Percentiles rank a stretch among this genome's conserved stretches.
phyloP scores from a whole-genome alignment of 2,797 vertebrate genomes.

The Odontamblyopus rebecca region DNA sequence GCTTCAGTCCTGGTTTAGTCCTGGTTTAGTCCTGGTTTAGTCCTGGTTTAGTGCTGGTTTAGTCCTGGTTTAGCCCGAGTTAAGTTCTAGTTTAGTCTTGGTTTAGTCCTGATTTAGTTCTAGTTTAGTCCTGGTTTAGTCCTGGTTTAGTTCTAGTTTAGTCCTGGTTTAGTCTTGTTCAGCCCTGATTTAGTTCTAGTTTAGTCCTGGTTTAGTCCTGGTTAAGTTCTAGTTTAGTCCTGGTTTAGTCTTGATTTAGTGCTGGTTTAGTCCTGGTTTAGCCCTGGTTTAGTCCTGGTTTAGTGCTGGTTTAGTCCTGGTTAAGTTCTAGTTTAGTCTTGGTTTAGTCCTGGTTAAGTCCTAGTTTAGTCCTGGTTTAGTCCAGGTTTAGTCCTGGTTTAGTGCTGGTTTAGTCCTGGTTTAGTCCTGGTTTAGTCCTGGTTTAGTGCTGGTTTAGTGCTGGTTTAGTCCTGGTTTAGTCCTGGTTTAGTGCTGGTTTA shows the following conservation, averaged over 20 bases:
- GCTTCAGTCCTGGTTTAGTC: no score
- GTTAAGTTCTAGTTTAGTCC: not conserved
- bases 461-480: no score
- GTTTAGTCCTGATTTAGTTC: not conserved
- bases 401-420: no score
- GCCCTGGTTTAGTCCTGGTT: not conserved
- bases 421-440: no score
- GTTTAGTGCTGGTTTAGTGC: no score
- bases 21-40: not conserved
- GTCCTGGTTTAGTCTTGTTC: not conserved
- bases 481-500: no score
- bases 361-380: no score
- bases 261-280: not conserved
- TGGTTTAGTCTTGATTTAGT: not conserved
- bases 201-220: not conserved
- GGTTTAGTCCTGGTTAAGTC: no score
- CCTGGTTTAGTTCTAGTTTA: not conserved
- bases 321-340: no score
- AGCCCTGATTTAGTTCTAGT: slow-evolving; percentile 70
- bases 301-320: no score
- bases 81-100: not conserved
- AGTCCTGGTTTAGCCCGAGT: not conserved
- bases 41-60: not conserved
- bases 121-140: not conserved
- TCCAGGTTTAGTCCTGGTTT: no score